A percentile compares a stretch with the other conserved stretches of the same genome.
phyloP scores from a whole-genome alignment of 2,113 vertebrate genomes.

The Corythaeola cristata region DNA sequence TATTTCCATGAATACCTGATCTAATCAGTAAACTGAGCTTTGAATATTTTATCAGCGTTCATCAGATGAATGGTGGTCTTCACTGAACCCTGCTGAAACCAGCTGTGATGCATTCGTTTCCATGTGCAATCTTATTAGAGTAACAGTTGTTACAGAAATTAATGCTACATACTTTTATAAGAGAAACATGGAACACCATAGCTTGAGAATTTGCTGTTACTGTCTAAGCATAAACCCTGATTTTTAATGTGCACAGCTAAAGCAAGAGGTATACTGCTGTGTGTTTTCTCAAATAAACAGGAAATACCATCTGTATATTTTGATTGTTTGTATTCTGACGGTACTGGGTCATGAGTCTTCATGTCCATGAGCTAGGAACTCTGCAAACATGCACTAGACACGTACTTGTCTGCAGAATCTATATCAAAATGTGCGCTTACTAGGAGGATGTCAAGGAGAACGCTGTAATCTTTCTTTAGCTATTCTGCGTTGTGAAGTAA shows the following conservation, averaged over 20 bases:
- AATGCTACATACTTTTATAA: background rate
- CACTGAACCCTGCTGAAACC: constrained; percentile 35
- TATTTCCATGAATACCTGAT: constrained; percentile 2
- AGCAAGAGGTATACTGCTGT: background rate
- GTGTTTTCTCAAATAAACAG: background rate
- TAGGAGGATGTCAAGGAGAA: background rate
- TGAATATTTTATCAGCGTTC: constrained; percentile 13
- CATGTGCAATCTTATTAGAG: background rate
- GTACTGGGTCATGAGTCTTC: background rate
- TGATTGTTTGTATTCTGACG: background rate
- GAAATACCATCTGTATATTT: background rate
- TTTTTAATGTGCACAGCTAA: background rate
- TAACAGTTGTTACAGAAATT: constrained; percentile 33
- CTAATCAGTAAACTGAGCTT: constrained; percentile 35
- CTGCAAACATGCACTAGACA: background rate
- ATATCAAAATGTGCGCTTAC: background rate
- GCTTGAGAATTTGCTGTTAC: background rate
- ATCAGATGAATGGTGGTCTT: background rate
- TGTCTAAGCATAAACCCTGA: background rate
- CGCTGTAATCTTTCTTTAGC: background rate
- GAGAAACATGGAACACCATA: background rate
- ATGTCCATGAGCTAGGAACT: background rate
- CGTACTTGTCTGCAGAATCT: background rate
- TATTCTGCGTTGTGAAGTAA: background rate
- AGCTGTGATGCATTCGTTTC: constrained; percentile 4